Base-by-base conservation (phyloP, 2,113 vertebrate genomes). In the Otus sunia region DNA sequence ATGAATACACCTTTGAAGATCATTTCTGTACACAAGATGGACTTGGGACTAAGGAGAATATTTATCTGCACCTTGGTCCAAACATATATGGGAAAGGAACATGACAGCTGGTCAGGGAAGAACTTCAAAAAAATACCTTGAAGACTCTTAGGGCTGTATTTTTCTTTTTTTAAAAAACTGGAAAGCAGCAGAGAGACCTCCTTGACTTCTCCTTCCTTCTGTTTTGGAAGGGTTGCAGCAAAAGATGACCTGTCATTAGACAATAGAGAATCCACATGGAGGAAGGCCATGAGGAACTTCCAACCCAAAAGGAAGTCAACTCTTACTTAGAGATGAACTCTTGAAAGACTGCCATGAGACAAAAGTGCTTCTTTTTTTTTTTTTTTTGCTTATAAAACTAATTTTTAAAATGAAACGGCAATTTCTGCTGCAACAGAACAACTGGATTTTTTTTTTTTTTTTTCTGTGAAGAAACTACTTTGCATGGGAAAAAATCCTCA, bases 401-500 rank as follows among this genome's bases (percentile, higher is more conserved):
- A 22, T 55, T 84, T 60, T 55, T 7, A 3, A 43, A 92, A 83
- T 32, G 39, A 56, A 94, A 73, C 0, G 2, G 29, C 34, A 64
- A 78, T 64, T 95, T 90, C 53, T 93, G 58, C 91, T 92, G 94
- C 74, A 92, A 94, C 29, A 77, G 59, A 93, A 67, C 69, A 67
- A 86, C 71, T 50, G 71, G 73, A 43, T 22, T 45, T 27, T 55
- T 91, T 58, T 52, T 55, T 43, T 62, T 72, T 78, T 34, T n/a
- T 81, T 74, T 39, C 41, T 80, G 25, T 39, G 50, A 92, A 96
- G 86, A 96, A 95, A 91, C 76, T 96, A 41, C 90, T 97, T 97
- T 97, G 95, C 95, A 97, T 97, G 93, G 95, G 95, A 95, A 96
- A 96, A 96, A 96, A 94, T 95, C 93, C 89, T 96, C 64, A 95